phyloP scores from a whole-genome alignment of 2,888 invertebrate species.

The Hydrotaea cyrtoneurina region DNA sequence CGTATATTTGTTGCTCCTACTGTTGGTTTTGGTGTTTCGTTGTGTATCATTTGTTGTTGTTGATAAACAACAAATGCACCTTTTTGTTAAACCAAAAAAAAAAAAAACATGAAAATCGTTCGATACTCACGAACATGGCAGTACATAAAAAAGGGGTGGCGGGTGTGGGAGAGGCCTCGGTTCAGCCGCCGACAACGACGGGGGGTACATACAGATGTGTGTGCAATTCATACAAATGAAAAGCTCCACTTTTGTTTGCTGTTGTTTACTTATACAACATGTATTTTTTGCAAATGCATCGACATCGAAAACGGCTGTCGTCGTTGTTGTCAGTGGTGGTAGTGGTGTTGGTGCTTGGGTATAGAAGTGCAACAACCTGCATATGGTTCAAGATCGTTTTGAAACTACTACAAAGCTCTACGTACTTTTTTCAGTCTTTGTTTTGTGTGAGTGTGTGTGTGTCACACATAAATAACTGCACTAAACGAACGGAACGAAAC shows the following conservation, averaged over 20 bases:
- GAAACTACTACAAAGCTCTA: slow-evolving; percentile 31
- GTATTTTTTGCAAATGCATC: slow-evolving; percentile 3
- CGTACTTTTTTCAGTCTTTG: not conserved
- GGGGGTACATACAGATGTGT: not conserved
- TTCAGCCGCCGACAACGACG: too few species aligned
- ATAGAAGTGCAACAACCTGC: slow-evolving; percentile 78
- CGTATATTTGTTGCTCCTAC: too few species aligned
- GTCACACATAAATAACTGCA: slow-evolving; percentile 4
- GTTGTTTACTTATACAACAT: not conserved
- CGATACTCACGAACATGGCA: too few species aligned
- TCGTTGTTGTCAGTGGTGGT: too few species aligned
- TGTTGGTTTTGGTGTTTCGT: too few species aligned
- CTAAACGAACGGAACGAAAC: not conserved
- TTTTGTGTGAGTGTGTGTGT: not conserved
- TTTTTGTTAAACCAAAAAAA: too few species aligned
- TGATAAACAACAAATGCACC: too few species aligned
- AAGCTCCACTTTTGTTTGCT: not conserved
- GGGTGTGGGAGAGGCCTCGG: too few species aligned
- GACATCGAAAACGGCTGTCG: not conserved
- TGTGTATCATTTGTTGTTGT: too few species aligned
- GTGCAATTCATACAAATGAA: not conserved
- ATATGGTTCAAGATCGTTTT: slow-evolving; percentile 79
- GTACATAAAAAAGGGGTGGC: too few species aligned
- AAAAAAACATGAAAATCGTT: too few species aligned
- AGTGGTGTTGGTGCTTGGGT: slow-evolving; percentile 39